Evolutionary conservation across 2,113 vertebrate species (phyloP).

Genomic region (Peucedramus taeniatus): DNA sequence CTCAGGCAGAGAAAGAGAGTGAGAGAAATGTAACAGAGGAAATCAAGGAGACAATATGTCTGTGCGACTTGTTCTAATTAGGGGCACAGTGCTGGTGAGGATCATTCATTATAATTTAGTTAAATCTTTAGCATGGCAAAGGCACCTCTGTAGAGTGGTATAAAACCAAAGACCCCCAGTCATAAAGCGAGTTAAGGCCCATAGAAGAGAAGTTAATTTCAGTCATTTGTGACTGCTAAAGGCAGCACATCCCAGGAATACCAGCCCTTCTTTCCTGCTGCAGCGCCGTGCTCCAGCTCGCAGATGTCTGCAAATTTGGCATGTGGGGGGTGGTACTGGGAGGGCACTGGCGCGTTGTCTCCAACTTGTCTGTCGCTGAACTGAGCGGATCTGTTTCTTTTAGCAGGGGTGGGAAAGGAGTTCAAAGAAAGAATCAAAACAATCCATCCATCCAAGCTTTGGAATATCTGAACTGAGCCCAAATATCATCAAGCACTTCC

Average conservation of each 20-base stretch:
- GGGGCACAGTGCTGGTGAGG: conserved; percentile 73
- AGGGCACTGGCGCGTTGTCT: conserved; percentile 66
- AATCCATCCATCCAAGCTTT: conserved; percentile 57
- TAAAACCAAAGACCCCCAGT: conserved; percentile 65
- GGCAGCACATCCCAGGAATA: conserved; percentile 65
- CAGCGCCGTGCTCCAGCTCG: conserved; percentile 56
- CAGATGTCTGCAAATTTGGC: conserved; percentile 74
- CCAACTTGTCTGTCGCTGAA: conserved; percentile 74
- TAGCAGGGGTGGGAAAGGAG: conserved; percentile 69
- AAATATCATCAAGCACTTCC: conserved; percentile 68
- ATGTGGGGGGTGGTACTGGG: not conserved
- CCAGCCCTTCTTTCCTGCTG: conserved; percentile 66
- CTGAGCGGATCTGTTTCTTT: conserved; percentile 70
- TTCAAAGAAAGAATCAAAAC: conserved; percentile 82
- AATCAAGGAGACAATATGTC: conserved; percentile 84
- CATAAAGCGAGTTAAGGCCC: conserved; percentile 49
- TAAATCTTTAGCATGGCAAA: conserved; percentile 72
- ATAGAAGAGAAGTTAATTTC: conserved; percentile 59
- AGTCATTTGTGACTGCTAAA: conserved; percentile 49
- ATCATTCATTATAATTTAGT: conserved; percentile 79
- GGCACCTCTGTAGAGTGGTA: conserved; percentile 70
- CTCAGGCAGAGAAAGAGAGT: conserved; percentile 76
- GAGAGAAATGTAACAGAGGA: conserved; percentile 80
- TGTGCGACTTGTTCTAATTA: conserved; percentile 85
- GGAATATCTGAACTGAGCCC: conserved; percentile 60